These are phyloP conservation scores for Escarpia spicata DNA, from an alignment of 2,888 invertebrate genomes.

Conservation along the genomic window DNA sequence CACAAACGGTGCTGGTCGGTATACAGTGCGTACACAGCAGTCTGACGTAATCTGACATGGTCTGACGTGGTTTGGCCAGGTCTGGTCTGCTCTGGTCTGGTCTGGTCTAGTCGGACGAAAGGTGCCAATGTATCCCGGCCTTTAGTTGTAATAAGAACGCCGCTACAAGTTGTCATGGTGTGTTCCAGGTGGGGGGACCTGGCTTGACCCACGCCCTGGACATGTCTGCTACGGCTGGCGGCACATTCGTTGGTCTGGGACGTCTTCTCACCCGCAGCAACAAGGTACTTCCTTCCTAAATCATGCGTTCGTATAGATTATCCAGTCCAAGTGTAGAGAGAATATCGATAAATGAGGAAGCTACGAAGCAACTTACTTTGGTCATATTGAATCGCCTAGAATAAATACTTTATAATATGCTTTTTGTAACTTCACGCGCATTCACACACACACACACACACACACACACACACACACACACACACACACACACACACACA, in stretches of 20 bases:
- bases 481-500: background rate
- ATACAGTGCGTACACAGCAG: no score
- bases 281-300: background rate
- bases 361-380: no score
- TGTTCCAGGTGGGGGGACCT: background rate
- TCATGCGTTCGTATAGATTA: no score
- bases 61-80: no score
- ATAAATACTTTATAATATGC: background rate
- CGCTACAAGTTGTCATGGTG: background rate
- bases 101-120: no score
- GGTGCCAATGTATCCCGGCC: no score
- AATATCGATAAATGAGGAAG: background rate
- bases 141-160: no score
- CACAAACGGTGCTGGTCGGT: no score
- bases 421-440: background rate
- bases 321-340: no score
- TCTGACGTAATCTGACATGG: no score
- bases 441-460: background rate
- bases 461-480: background rate
- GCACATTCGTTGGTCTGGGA: constrained; percentile 8
- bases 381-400: no score
- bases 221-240: background rate
- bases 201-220: background rate
- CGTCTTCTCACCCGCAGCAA: background rate
- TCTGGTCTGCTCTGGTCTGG: no score